A percentile compares a stretch with the other conserved stretches of the same genome.
Conservation (phyloP, 2,113 vertebrate genomes). For the Hyperopisus bebe region DNA sequence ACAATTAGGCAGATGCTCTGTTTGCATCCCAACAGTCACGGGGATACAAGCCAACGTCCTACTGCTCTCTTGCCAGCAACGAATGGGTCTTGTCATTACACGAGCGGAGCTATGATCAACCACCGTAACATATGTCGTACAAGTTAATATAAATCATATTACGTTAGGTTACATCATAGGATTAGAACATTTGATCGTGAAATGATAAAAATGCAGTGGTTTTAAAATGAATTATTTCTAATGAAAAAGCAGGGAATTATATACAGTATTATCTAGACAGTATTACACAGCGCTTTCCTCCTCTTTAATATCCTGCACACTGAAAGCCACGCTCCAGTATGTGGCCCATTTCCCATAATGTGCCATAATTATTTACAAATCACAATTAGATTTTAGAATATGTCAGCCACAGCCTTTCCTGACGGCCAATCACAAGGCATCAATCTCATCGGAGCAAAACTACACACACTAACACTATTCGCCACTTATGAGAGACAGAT, state of each 20-base stretch:
- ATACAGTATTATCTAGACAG: background rate
- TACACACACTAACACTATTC: background rate
- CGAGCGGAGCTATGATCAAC: background rate
- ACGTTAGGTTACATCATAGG: background rate
- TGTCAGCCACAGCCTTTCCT: background rate
- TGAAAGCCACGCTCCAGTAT: background rate
- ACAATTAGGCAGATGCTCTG: background rate
- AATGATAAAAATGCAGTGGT: background rate
- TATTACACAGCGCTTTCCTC: background rate
- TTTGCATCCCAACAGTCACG: background rate
- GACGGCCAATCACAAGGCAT: background rate
- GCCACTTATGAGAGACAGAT: background rate
- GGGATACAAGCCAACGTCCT: background rate
- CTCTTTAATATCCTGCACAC: background rate
- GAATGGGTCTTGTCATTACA: background rate
- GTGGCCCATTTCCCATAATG: background rate
- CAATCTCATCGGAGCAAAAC: background rate
- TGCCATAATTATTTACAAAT: background rate
- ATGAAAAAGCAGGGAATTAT: background rate
- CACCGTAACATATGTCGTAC: background rate
- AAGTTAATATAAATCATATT: background rate
- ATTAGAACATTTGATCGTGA: background rate
- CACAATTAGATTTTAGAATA: background rate
- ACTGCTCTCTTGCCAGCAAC: background rate
- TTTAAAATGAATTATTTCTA: background rate